phyloP scores from a whole-genome alignment of 2,888 invertebrate species.

The Andrena marginata region DNA sequence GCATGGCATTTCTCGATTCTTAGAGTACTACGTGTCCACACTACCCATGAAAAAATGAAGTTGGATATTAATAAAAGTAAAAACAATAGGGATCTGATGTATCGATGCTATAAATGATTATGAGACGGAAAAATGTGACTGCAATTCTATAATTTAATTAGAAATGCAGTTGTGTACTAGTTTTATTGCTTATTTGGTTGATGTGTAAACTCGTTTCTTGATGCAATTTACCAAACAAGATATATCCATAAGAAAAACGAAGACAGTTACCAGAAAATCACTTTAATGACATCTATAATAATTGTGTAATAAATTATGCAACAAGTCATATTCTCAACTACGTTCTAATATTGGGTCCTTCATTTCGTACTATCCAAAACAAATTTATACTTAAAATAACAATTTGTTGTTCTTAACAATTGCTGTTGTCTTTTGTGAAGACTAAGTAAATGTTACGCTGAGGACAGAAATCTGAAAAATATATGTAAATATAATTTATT shows the following conservation, averaged over 20 bases:
- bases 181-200: not conserved
- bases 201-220: not conserved
- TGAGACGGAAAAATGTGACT: constrained; percentile 11
- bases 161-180: not conserved
- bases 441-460: not conserved
- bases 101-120: constrained; percentile 17
- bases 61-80: constrained; percentile 6
- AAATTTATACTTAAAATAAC: not conserved
- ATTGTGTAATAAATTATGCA: constrained; percentile 47
- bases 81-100: constrained; percentile 10
- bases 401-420: not conserved
- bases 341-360: constrained; percentile 26
- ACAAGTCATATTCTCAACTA: constrained; percentile 7
- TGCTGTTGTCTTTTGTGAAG: not conserved
- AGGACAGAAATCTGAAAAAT: not conserved
- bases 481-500: constrained; percentile 16
- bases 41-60: constrained; percentile 15
- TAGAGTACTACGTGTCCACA: constrained; percentile 3
- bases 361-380: constrained; percentile 12
- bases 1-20: constrained; percentile 8
- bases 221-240: not conserved
- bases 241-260: not conserved
- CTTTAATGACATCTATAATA: constrained; percentile 18
- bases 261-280: constrained; percentile 24
- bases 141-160: not conserved